Evolutionary conservation across 2,888 invertebrate species (phyloP).

Genomic region (Cabera pusaria): DNA sequence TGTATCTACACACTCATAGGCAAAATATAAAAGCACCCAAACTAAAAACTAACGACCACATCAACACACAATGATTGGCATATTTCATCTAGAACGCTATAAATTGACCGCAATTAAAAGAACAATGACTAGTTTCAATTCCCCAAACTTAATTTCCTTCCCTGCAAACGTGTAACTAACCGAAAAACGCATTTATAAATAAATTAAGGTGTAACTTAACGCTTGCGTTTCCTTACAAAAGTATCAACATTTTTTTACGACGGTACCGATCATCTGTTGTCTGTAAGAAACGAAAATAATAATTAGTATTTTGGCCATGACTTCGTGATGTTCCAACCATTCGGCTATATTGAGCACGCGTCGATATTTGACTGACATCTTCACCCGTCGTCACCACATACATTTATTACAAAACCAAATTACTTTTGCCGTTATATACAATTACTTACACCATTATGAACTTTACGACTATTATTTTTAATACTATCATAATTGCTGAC

Average conservation of each 20-base stretch:
- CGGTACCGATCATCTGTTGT: constrained; percentile 23
- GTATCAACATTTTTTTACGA: constrained; percentile 16
- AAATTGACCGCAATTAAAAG: constrained; percentile 81
- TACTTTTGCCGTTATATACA: constrained; percentile 31
- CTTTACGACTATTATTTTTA: constrained; percentile 35
- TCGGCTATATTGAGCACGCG: constrained; percentile 70
- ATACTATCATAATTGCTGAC: constrained; percentile 21
- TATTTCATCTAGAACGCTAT: constrained; percentile 77
- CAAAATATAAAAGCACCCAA: constrained; percentile 11
- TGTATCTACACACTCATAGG: neutral
- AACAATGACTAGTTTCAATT: constrained; percentile 82
- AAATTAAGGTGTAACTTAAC: constrained; percentile 28
- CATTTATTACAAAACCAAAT: constrained; percentile 52
- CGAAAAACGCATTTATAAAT: constrained; percentile 47
- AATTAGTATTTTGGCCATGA: constrained; percentile 65
- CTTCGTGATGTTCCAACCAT: constrained; percentile 50
- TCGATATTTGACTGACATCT: constrained; percentile 78
- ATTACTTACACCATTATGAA: constrained; percentile 32
- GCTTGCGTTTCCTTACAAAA: constrained; percentile 19
- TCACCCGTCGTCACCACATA: constrained; percentile 75
- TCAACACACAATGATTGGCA: constrained; percentile 71
- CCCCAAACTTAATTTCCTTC: constrained; percentile 81
- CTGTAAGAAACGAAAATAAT: constrained; percentile 59
- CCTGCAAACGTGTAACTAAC: constrained; percentile 69
- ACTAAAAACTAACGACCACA: constrained; percentile 24